Conservation (phyloP, 2,888 invertebrate genomes). For the Zeuzera pyrina region DNA sequence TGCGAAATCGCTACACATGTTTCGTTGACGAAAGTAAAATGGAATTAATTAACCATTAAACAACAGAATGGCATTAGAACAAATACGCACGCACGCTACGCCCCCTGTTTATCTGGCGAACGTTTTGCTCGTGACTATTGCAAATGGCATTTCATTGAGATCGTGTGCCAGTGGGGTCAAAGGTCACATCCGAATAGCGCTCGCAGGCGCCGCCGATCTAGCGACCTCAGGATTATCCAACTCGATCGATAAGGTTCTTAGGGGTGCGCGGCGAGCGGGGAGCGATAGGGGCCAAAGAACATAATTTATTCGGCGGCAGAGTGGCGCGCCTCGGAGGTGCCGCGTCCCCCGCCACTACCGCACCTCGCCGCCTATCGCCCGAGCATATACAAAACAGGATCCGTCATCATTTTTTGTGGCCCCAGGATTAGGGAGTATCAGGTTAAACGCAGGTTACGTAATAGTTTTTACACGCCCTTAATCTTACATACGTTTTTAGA, state of each 20-base stretch:
- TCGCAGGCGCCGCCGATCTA: conserved; percentile 44
- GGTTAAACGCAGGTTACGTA: conserved; percentile 64
- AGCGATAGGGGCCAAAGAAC: conserved; percentile 38
- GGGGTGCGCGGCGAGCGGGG: conserved; percentile 24
- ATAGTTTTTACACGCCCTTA: conserved; percentile 63
- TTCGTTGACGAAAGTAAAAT: too few relatives aligned
- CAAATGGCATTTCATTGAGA: conserved; percentile 45
- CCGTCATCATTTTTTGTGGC: conserved; percentile 44
- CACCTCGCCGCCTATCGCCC: conserved; percentile 12
- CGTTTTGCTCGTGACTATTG: conserved; percentile 44
- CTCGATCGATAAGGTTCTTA: conserved; percentile 54
- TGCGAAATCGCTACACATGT: too few relatives aligned
- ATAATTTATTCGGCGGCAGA: conserved; percentile 70
- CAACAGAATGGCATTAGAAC: not conserved
- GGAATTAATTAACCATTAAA: too few relatives aligned
- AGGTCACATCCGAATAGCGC: conserved; percentile 39
- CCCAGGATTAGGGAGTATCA: conserved; percentile 53
- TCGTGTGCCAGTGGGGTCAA: conserved; percentile 27
- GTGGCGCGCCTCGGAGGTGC: conserved; percentile 64
- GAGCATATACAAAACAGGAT: conserved; percentile 41
- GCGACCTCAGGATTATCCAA: conserved; percentile 64
- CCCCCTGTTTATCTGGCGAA: conserved; percentile 24
- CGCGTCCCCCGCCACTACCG: conserved; percentile 26
- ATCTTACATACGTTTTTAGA: conserved; percentile 38
- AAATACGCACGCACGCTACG: conserved; percentile 17